Evolutionary conservation across 2,113 vertebrate species (phyloP), one percentile per base, ranked within the genome.

Genomic region (Dicrurus megarhynchus): DNA sequence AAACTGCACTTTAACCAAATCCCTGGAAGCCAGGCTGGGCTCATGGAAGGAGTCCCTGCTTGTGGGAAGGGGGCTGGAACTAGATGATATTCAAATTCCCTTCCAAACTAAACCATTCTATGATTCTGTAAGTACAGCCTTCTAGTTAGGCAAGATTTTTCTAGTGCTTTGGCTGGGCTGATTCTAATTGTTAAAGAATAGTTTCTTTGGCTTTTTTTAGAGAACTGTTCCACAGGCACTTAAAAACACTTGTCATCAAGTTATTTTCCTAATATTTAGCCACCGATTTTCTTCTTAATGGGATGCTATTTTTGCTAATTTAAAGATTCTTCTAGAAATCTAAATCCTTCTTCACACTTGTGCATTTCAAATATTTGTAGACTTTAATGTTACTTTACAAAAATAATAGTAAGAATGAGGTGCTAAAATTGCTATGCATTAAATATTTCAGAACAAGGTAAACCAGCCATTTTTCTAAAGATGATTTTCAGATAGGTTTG

Each of bases 31-130:
- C 63, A 56, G 47, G 56, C 41, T 84, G 71, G 52, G 10, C 32
- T 56, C 28, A 41, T 56, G 42, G 15, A 63, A 77, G 15, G 8
- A 42, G 35, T 23, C 32, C 49, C 32, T 63, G 42, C n/a, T 32
- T 0, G 0, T 42, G 49, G 35, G 27, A 56, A 9, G 13, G 30
- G n/a, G 12, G 12, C 42, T 77, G 71, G 10, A 63, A 20, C 10
- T 32, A 56, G 6, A 28, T 49, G 8, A 10, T 70, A 47, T 9
- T 42, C 16, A 33, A 56, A 55, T 61, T 77, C 42, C 6, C 22
- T 33, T 77, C 56, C 37, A 41, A 63, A 61, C 7, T 1, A 70
- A 84, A 33, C 27, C 5, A 14, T 35, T 70, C 15, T 56, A 2
- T 42, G 35, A 21, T 63, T 73, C 53, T 70, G 15, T 47, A 50